A percentile compares a stretch with the other conserved stretches of the same genome.
These are phyloP conservation scores for Girardia tigrina DNA, from an alignment of 2,888 invertebrate species.

Conservation along the genomic window DNA sequence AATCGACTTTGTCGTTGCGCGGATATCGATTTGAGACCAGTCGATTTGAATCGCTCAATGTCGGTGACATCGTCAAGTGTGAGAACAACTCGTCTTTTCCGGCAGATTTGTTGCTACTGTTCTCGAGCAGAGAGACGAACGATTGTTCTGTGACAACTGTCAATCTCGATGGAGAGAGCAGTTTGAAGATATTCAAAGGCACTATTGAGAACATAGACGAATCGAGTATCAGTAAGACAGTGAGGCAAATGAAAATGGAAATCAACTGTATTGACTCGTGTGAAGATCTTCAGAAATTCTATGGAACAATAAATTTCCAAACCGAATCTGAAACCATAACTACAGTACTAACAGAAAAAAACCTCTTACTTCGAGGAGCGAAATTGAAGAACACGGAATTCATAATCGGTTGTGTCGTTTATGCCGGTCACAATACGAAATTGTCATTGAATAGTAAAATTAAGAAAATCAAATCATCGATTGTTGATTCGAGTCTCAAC, in stretches of 20 bases:
- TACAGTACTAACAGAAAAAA: slow-evolving; percentile 53
- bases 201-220: slow-evolving; percentile 44
- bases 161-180: slow-evolving; percentile 70
- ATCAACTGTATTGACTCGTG: slow-evolving; percentile 64
- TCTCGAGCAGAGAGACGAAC: slow-evolving; percentile 59
- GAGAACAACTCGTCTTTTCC: slow-evolving; percentile 63
- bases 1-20: slow-evolving; percentile 26
- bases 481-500: slow-evolving; percentile 60
- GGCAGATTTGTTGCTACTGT: slow-evolving; percentile 64
- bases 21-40: neutral
- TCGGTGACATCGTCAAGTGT: slow-evolving; percentile 65
- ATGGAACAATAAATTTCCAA: slow-evolving; percentile 29
- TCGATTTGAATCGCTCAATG: slow-evolving; percentile 46
- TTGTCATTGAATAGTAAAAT: slow-evolving; percentile 66
- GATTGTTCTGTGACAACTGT: slow-evolving; percentile 68
- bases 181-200: slow-evolving; percentile 54
- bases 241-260: slow-evolving; percentile 51
- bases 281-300: slow-evolving; percentile 63
- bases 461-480: slow-evolving; percentile 60
- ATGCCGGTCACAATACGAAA: slow-evolving; percentile 70
- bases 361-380: slow-evolving; percentile 65
- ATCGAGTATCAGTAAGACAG: slow-evolving; percentile 42
- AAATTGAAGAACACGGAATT: slow-evolving; percentile 66
- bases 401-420: slow-evolving; percentile 62
- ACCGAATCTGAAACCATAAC: slow-evolving; percentile 49